Percentiles rank a stretch among this genome's conserved stretches.
Conservation (phyloP, 2,113 vertebrate genomes). For the Tachysurus fulvidraco region DNA sequence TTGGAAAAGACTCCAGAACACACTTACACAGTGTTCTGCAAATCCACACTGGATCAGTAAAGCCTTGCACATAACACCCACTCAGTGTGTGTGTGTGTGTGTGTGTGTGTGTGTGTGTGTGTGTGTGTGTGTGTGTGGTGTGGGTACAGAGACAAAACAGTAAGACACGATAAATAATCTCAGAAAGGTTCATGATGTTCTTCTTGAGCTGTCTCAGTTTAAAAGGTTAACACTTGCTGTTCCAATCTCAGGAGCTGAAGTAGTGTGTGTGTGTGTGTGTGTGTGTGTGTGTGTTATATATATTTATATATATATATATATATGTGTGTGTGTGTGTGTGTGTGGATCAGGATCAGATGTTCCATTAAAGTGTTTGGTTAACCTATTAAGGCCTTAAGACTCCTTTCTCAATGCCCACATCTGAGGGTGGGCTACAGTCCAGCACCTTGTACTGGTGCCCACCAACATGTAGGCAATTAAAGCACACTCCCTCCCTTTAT, state of each 20-base stretch:
- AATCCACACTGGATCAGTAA: slow-evolving; percentile 34
- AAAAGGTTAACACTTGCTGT: not conserved
- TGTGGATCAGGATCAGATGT: slow-evolving; percentile 19
- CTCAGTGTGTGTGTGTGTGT: slow-evolving; percentile 27
- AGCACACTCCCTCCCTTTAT: not conserved
- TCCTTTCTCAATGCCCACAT: not conserved
- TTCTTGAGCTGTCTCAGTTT: not conserved
- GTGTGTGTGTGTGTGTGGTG: not conserved
- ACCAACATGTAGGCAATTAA: slow-evolving; percentile 24
- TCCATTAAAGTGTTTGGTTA: slow-evolving; percentile 6
- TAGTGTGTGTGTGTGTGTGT: slow-evolving; percentile 9
- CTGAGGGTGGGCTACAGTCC: not conserved
- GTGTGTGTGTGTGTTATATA: too few relatives aligned
- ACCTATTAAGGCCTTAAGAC: not conserved
- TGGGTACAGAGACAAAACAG: not conserved
- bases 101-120: slow-evolving; percentile 22
- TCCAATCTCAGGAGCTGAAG: not conserved
- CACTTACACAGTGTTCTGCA: slow-evolving; percentile 31
- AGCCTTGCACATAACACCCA: slow-evolving; percentile 22
- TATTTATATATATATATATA: not conserved
- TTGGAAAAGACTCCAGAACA: slow-evolving; percentile 6
- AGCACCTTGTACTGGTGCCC: not conserved
- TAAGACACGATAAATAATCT: not conserved
- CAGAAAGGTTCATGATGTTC: not conserved
- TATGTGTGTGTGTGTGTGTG: slow-evolving; percentile 11